Base-by-base conservation (phyloP, 2,888 invertebrate genomes). In the Melanargia galathea region DNA sequence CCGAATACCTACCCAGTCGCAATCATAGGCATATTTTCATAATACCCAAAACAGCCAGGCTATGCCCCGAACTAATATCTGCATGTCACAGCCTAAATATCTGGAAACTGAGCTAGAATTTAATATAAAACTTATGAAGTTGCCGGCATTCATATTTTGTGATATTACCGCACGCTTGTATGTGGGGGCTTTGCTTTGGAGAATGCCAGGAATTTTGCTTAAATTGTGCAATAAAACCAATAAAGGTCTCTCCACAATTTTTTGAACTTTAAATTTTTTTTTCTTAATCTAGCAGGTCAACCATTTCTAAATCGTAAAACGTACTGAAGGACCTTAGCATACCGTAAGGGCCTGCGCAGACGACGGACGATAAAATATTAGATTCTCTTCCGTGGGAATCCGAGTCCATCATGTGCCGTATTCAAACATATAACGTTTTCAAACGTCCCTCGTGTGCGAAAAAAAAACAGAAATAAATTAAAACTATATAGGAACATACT, bases 51-150 rank as follows among this genome's bases (percentile, higher is more conserved):
- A 52, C 13, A 35, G 18, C 18, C 33, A 51, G 51, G 26, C 51
- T 20, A 51, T 10, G 11, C 35, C 5, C 40, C 26, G 18, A 55
- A 24, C 55, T 55, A 55, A 62, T 49, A 56, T 22, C 40, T 11
- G 24, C 48, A 56, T 26, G 20, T 55, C 48, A 62, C 35, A 33
- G 35, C 8, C 24, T 16, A 52, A 38, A 40, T 48, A 38, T 38
- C 38, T 62, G 51, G 24, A 62, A 57, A 57, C 56, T 62, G 26
- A 59, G 59, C 62, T 48, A 65, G 62, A 65, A 60, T 65, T 65
- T 65, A 65, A 65, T 65, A 65, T 65, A 65, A 65, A 65, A 65
- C 62, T 52, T 65, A 64, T 62, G 59, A 58, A 59, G 54, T 45
- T 30, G 48, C 2, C 20, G 43, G 62, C 62, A 62, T 65, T 65